These are phyloP conservation scores for Taenaris catops DNA, from an alignment of 2,888 invertebrate species.

Conservation along the genomic window DNA sequence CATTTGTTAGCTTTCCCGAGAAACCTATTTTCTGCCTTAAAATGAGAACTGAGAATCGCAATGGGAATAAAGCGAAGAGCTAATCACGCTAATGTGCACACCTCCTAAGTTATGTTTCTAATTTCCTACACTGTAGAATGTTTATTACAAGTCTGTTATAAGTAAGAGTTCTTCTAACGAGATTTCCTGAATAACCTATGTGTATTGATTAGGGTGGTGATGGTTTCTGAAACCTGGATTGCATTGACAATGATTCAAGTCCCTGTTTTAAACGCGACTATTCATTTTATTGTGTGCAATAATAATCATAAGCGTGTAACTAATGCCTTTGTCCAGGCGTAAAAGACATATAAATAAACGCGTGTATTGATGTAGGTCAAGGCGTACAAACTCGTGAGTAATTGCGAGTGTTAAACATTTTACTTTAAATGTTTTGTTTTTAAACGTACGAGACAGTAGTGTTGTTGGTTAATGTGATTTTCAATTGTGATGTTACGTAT, in stretches of 20 bases:
- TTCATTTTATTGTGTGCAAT: slow-evolving; percentile 6
- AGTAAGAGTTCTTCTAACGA: not conserved
- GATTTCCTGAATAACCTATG: too few species aligned
- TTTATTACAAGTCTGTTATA: not conserved
- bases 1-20: slow-evolving; percentile 12
- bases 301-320: slow-evolving; percentile 15
- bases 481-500: too few species aligned
- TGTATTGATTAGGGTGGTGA: too few species aligned
- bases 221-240: too few species aligned
- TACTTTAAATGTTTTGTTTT: slow-evolving; percentile 10
- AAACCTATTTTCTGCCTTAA: slow-evolving; percentile 13
- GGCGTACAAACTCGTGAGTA: slow-evolving; percentile 27
- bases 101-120: slow-evolving; percentile 14
- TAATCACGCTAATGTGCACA: slow-evolving; percentile 20
- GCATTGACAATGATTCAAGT: slow-evolving; percentile 10
- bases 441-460: too few species aligned
- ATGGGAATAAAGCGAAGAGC: slow-evolving; percentile 13
- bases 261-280: slow-evolving; percentile 9
- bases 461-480: too few species aligned
- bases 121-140: slow-evolving; percentile 5
- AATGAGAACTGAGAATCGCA: slow-evolving; percentile 11
- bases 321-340: slow-evolving; percentile 26
- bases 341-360: slow-evolving; percentile 27
- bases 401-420: slow-evolving; percentile 23
- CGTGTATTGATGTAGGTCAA: slow-evolving; percentile 30